These are phyloP conservation scores for Epizoanthus fatuus DNA, from an alignment of 92 coral and sea anemone species.

Conservation along the genomic window DNA sequence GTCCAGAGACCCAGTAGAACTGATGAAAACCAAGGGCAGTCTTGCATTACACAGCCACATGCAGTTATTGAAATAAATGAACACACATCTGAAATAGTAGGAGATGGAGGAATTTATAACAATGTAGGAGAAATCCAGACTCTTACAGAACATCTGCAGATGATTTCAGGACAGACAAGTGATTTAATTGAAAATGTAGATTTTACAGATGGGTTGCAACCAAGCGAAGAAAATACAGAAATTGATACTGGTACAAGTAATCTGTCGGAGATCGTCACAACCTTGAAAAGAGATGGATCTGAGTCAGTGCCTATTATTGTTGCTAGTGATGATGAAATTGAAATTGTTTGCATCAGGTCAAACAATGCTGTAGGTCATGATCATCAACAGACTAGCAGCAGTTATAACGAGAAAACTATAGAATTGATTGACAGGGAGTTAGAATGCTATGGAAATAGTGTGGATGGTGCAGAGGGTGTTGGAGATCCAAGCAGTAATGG, in stretches of 20 bases:
- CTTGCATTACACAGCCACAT: not conserved
- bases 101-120: not conserved
- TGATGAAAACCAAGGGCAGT: not conserved
- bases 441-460: not conserved
- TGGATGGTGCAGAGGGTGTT: not conserved
- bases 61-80: not conserved
- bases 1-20: not conserved
- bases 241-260: not conserved
- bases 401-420: not conserved
- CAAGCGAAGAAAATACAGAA: not conserved
- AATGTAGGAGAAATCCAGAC: slow-evolving; percentile 6
- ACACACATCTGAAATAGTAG: not conserved
- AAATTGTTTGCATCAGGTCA: slow-evolving; percentile 35
- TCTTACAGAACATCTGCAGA: slow-evolving; percentile 16
- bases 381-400: not conserved
- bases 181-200: slow-evolving; percentile 22
- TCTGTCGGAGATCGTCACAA: not conserved
- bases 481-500: not conserved
- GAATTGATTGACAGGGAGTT: not conserved
- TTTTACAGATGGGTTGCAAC: not conserved
- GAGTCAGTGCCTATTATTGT: slow-evolving; percentile 20
- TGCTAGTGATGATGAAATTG: slow-evolving; percentile 73
- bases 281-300: not conserved
- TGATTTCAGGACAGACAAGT: slow-evolving; percentile 33
- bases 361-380: not conserved